Percentiles rank a stretch among this genome's conserved stretches.
These are phyloP conservation scores for Poicephalus meyeri DNA, from an alignment of 2,113 vertebrate species.

Conservation along the genomic window DNA sequence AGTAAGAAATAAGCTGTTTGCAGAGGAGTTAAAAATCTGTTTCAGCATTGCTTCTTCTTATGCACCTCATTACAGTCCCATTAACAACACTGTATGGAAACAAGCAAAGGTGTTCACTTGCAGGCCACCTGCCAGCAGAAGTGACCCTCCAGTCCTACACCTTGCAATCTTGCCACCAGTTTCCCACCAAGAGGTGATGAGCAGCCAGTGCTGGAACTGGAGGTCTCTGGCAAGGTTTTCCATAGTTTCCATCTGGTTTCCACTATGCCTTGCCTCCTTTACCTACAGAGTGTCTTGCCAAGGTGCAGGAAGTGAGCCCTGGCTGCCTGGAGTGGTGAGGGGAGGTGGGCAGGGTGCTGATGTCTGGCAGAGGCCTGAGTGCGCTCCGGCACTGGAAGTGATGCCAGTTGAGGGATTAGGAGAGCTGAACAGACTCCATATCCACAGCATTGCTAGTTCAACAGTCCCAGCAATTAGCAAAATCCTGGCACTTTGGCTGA, in stretches of 20 bases:
- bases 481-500: slow-evolving; percentile 27
- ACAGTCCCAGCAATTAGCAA: neutral
- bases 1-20: neutral
- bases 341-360: neutral
- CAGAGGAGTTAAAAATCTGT: neutral
- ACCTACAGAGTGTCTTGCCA: accelerated
- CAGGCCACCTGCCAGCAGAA: neutral
- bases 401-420: slow-evolving; percentile 29
- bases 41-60: neutral
- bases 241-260: neutral
- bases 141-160: neutral
- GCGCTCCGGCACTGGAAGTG: accelerated
- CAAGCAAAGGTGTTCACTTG: accelerated
- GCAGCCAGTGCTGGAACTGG: accelerated
- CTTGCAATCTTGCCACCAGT: accelerated
- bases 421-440: slow-evolving; percentile 3
- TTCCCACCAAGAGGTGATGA: neutral
- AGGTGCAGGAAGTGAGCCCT: accelerated
- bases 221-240: neutral
- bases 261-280: accelerated
- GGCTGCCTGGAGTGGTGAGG: accelerated
- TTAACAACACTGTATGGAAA: neutral
- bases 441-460: neutral
- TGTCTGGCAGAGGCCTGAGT: neutral
- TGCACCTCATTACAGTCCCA: accelerated